Conservation (phyloP, 2,888 invertebrate species). For the Athripsodes cinereus region DNA sequence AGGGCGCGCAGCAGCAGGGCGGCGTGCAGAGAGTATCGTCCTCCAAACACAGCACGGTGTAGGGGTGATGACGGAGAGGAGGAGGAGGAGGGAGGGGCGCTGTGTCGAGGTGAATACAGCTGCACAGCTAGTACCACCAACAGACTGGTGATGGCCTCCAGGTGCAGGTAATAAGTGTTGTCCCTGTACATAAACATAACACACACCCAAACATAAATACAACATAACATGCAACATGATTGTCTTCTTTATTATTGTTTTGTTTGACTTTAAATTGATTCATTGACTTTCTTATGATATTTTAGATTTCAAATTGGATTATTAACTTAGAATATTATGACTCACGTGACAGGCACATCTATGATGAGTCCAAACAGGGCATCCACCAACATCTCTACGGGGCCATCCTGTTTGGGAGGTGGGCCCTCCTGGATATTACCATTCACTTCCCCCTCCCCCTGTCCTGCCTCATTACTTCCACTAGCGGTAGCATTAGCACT, state of each 20-base stretch:
- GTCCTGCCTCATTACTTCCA: too few relatives aligned
- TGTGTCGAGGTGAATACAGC: conserved; percentile 59
- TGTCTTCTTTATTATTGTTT: too few relatives aligned
- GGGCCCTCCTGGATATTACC: not conserved
- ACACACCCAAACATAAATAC: not conserved
- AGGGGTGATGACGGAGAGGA: conserved; percentile 42
- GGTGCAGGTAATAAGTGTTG: conserved; percentile 76
- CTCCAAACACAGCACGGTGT: conserved; percentile 57
- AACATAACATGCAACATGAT: not conserved
- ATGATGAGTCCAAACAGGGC: conserved; percentile 73
- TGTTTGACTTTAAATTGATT: too few relatives aligned
- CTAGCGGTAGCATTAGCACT: too few relatives aligned
- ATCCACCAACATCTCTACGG: conserved; percentile 68
- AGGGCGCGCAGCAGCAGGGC: conserved; percentile 74
- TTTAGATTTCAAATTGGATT: too few relatives aligned
- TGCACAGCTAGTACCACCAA: conserved; percentile 86
- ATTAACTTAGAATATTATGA: too few relatives aligned
- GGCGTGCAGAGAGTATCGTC: conserved; percentile 67
- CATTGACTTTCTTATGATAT: too few relatives aligned
- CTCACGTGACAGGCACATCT: conserved; percentile 76
- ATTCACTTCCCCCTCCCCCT: not conserved
- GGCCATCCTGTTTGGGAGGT: conserved; percentile 23
- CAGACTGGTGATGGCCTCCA: conserved; percentile 84
- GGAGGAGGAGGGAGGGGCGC: not conserved
- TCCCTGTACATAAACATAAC: conserved; percentile 52